Percentiles rank a stretch among this genome's conserved stretches.
phyloP scores from a whole-genome alignment of 2,888 invertebrate genomes.

The Drosophila limbata region DNA sequence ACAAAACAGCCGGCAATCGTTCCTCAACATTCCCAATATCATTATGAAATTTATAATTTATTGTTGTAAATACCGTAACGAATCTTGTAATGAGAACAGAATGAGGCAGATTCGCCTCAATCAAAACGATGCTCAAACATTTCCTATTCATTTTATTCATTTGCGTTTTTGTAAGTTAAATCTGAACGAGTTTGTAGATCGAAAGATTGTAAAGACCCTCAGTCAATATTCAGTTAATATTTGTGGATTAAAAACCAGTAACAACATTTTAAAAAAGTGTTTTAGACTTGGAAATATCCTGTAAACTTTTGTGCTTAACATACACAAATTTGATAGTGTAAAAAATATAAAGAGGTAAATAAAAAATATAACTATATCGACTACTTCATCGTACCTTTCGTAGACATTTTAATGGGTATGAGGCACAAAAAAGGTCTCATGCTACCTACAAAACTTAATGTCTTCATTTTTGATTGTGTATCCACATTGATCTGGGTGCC shows the following conservation, averaged over 20 bases:
- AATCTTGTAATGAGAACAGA: slow-evolving; percentile 15
- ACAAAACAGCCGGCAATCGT: slow-evolving; percentile 41
- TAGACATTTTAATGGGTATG: slow-evolving; percentile 6
- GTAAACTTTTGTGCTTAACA: neutral
- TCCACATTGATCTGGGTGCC: slow-evolving; percentile 32
- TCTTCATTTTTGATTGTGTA: slow-evolving; percentile 42
- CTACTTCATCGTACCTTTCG: neutral
- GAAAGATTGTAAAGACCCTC: slow-evolving; percentile 12
- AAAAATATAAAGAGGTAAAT: neutral
- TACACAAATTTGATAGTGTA: no score
- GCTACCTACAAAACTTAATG: slow-evolving; percentile 55
- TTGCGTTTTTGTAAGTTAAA: slow-evolving; percentile 4
- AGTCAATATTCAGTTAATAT: slow-evolving; percentile 26
- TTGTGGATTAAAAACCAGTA: slow-evolving; percentile 3
- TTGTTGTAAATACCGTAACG: slow-evolving; percentile 32
- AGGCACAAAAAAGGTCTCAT: slow-evolving; percentile 5
- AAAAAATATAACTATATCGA: no score
- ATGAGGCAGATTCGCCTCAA: slow-evolving; percentile 11
- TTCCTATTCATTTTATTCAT: neutral
- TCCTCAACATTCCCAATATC: slow-evolving; percentile 16
- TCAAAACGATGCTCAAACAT: slow-evolving; percentile 2
- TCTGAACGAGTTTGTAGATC: slow-evolving; percentile 6
- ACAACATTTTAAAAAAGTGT: neutral
- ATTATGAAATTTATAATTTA: slow-evolving; percentile 50
- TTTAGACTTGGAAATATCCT: neutral